A percentile compares a stretch with the other conserved stretches of the same genome.
phyloP scores from a whole-genome alignment of 2,797 vertebrate genomes.

The Potorous gilbertii region DNA sequence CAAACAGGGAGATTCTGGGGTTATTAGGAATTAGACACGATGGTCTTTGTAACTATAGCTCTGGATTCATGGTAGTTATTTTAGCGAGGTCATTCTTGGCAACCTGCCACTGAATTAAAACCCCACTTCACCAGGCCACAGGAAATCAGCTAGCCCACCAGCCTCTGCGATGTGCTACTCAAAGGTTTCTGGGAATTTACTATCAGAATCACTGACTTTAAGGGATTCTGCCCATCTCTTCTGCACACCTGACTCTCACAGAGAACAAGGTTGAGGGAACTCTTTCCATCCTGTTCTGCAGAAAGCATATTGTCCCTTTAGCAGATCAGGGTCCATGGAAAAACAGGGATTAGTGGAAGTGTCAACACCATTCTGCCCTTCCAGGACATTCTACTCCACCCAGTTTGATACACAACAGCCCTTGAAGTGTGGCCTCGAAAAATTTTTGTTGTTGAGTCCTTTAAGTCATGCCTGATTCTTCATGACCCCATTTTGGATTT shows the following conservation, averaged over 20 bases:
- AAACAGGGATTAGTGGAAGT: not conserved
- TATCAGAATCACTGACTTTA: not conserved
- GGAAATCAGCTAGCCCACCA: not conserved
- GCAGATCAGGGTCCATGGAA: not conserved
- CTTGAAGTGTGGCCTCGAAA: not conserved
- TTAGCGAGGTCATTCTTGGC: slow-evolving; percentile 8
- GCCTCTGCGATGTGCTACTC: not conserved
- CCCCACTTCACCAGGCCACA: not conserved
- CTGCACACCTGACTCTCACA: not conserved
- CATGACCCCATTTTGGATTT: not conserved
- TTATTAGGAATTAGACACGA: not conserved
- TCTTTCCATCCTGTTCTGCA: not conserved
- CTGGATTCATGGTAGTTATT: not conserved
- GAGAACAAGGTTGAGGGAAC: not conserved
- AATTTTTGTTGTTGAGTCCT: not conserved
- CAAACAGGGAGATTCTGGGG: slow-evolving; percentile 7
- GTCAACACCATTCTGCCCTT: not conserved
- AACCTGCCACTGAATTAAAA: not conserved
- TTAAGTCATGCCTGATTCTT: not conserved
- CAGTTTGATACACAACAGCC: not conserved
- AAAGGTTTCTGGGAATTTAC: slow-evolving; percentile 23
- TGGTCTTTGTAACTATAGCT: not conserved
- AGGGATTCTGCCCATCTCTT: too few species aligned
- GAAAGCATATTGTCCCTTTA: not conserved
- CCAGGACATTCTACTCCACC: not conserved